These are phyloP conservation scores for Kryptopterus vitreolus DNA, from an alignment of 2,797 vertebrate genomes.

Conservation along the genomic window DNA sequence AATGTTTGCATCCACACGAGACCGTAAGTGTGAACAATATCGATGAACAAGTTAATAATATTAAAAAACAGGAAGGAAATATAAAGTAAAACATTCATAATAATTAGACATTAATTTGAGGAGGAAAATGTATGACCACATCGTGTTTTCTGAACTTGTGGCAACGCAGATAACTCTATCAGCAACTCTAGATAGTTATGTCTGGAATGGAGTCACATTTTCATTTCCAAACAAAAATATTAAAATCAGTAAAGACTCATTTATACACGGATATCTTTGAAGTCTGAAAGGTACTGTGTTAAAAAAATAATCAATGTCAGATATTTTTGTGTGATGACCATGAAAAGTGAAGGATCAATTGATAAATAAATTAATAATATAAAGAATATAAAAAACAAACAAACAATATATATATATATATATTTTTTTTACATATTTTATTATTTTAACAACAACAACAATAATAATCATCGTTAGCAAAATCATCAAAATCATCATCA, in stretches of 20 bases:
- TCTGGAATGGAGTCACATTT: not conserved
- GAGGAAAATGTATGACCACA: not conserved
- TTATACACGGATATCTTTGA: not conserved
- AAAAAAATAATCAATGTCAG: not conserved
- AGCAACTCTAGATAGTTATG: not conserved
- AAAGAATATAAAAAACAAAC: too few species aligned
- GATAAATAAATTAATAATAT: not conserved
- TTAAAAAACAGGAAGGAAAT: not conserved
- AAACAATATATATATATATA: not conserved
- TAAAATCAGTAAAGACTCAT: not conserved
- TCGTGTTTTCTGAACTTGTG: not conserved
- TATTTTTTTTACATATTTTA: too few species aligned
- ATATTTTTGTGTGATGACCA: not conserved
- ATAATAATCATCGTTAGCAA: not conserved
- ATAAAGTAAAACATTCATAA: not conserved
- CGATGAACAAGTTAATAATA: not conserved
- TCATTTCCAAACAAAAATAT: not conserved
- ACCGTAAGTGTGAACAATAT: too few species aligned
- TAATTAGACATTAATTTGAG: not conserved
- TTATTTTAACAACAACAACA: not conserved
- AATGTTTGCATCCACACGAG: not conserved
- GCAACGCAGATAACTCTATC: slow-evolving; percentile 8
- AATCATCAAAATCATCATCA: not conserved
- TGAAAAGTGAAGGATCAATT: not conserved
- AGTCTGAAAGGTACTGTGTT: not conserved